Percentiles rank a stretch among this genome's conserved stretches.
Conservation (phyloP, 2,888 invertebrate species). For the Pollenia labialis region DNA sequence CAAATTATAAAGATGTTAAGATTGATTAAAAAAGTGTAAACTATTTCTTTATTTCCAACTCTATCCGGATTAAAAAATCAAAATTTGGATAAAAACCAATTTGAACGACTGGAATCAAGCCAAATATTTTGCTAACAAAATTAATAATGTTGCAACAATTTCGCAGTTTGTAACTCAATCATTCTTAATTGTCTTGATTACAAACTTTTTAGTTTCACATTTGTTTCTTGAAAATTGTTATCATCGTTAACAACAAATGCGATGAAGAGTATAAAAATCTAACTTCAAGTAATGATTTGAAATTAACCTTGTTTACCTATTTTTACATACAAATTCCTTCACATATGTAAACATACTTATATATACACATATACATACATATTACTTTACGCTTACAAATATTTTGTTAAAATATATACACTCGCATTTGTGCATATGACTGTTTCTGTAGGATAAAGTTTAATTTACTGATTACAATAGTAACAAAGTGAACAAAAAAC, state of each 20-base stretch:
- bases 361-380: too few relatives aligned
- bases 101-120: background rate
- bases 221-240: background rate
- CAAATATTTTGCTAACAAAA: background rate
- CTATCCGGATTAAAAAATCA: too few relatives aligned
- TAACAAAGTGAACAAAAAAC: constrained; percentile 2
- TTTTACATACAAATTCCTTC: background rate
- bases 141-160: background rate
- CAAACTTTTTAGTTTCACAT: background rate
- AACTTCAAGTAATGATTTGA: constrained; percentile 31
- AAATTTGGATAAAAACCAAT: background rate
- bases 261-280: constrained; percentile 5
- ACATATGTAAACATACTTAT: background rate
- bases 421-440: background rate
- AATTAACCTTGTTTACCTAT: constrained; percentile 25
- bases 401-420: too few relatives aligned
- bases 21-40: too few relatives aligned
- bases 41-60: too few relatives aligned
- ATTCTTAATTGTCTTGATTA: constrained; percentile 1
- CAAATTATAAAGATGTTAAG: too few relatives aligned
- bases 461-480: constrained; percentile 48
- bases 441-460: constrained; percentile 1
- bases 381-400: background rate
- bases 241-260: constrained; percentile 6
- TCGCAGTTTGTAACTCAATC: background rate